These are phyloP conservation scores for Aptenodytes forsteri DNA, from an alignment of 2,113 vertebrate species.

Conservation along the genomic window DNA sequence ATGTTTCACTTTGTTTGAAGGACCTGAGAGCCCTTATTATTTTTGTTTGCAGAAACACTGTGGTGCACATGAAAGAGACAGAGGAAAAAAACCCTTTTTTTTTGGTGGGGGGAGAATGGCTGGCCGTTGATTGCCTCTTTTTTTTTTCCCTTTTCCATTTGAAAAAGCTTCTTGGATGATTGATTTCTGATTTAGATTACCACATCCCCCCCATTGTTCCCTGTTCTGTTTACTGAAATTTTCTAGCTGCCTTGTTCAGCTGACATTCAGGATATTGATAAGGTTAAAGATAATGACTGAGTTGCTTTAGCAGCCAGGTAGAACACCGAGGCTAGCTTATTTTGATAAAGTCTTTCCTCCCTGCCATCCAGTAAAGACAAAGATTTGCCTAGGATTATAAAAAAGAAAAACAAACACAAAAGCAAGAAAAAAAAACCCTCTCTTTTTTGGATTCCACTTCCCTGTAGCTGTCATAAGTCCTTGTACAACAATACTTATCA, in stretches of 20 bases:
- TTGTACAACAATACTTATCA: background rate
- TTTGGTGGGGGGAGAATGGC: background rate
- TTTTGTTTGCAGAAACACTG: slow-evolving; percentile 73
- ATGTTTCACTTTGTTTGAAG: slow-evolving; percentile 71
- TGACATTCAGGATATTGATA: slow-evolving; percentile 36
- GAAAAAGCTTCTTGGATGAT: slow-evolving; percentile 67
- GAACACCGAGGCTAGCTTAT: background rate
- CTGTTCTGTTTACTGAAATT: slow-evolving; percentile 37
- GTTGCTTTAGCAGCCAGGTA: background rate
- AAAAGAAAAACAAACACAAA: background rate
- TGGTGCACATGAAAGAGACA: slow-evolving; percentile 62
- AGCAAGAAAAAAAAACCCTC: background rate
- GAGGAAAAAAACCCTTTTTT: background rate
- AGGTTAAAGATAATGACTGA: slow-evolving; percentile 8
- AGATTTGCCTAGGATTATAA: background rate
- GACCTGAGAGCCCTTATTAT: slow-evolving; percentile 68
- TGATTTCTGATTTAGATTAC: slow-evolving; percentile 63
- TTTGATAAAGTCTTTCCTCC: background rate
- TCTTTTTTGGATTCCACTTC: background rate
- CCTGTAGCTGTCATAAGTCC: background rate
- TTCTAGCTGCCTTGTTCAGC: background rate
- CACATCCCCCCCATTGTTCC: slow-evolving; percentile 44
- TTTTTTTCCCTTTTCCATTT: slow-evolving; percentile 34
- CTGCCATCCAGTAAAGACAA: background rate
- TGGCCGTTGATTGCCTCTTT: background rate